Conservation (phyloP, 2,113 vertebrate species). For the Otus sunia region DNA sequence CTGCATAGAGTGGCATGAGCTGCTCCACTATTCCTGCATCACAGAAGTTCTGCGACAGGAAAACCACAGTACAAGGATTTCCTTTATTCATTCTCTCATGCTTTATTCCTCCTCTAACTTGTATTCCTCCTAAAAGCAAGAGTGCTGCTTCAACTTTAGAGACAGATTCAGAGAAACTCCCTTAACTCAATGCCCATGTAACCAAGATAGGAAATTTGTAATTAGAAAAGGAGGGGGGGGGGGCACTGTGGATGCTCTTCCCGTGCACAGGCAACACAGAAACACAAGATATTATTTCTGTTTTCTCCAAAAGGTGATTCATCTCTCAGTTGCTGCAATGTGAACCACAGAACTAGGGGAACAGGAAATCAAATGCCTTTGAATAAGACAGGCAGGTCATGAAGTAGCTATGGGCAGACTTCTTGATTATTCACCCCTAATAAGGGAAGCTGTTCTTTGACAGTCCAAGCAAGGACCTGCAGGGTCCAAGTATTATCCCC, state of each 20-base stretch:
- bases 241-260: neutral
- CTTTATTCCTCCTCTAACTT: neutral
- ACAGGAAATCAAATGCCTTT: neutral
- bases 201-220: neutral
- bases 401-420: neutral
- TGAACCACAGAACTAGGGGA: neutral
- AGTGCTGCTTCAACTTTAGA: neutral
- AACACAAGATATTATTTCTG: neutral
- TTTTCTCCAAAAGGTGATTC: neutral
- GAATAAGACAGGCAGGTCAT: neutral
- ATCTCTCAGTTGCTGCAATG: neutral
- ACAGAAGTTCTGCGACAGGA: neutral
- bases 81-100: neutral
- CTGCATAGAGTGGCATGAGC: neutral
- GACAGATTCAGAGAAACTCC: neutral
- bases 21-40: neutral
- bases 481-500: neutral
- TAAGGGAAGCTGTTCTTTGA: neutral
- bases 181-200: neutral
- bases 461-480: neutral
- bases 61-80: neutral
- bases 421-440: neutral
- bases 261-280: neutral
- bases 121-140: neutral
- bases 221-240: neutral